Evolutionary conservation across 2,888 invertebrate genomes (phyloP).

Genomic region (Diaprepes abbreviatus): DNA sequence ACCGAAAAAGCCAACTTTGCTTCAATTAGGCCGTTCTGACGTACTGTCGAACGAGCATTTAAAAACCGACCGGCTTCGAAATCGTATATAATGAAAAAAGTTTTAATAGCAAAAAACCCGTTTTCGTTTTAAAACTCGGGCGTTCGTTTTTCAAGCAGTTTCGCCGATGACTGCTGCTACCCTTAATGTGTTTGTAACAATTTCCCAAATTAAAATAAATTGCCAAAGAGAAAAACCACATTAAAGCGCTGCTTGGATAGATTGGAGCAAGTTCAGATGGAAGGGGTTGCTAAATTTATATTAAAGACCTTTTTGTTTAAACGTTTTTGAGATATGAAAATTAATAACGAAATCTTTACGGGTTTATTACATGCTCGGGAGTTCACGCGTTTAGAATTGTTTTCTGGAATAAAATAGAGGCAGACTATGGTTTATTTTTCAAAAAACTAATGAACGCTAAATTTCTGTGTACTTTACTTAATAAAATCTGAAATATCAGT

Average conservation of each 20-base stretch:
- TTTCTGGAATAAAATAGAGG: too few species aligned
- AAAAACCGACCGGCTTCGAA: conserved; percentile 38
- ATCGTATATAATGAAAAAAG: conserved; percentile 44
- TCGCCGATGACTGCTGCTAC: conserved; percentile 29
- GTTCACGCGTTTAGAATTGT: too few species aligned
- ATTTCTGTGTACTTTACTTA: too few species aligned
- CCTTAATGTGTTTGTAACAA: conserved; percentile 41
- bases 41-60: conserved; percentile 38
- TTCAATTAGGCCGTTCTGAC: conserved; percentile 32
- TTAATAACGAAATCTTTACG: background rate
- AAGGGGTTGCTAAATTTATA: conserved; percentile 12
- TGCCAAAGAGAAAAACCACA: conserved; percentile 24
- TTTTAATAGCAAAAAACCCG: conserved; percentile 42
- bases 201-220: conserved; percentile 39
- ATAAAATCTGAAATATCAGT: too few species aligned
- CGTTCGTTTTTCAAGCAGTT: conserved; percentile 34
- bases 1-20: conserved; percentile 34
- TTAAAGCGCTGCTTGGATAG: conserved; percentile 11
- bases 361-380: too few species aligned
- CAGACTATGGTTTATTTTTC: too few species aligned
- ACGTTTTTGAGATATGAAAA: background rate
- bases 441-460: too few species aligned
- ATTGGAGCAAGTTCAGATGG: conserved; percentile 6
- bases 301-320: conserved; percentile 15
- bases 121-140: conserved; percentile 33